Conservation (phyloP, 1,140 invertebrate genomes). For the Heliconius eleuchia region DNA sequence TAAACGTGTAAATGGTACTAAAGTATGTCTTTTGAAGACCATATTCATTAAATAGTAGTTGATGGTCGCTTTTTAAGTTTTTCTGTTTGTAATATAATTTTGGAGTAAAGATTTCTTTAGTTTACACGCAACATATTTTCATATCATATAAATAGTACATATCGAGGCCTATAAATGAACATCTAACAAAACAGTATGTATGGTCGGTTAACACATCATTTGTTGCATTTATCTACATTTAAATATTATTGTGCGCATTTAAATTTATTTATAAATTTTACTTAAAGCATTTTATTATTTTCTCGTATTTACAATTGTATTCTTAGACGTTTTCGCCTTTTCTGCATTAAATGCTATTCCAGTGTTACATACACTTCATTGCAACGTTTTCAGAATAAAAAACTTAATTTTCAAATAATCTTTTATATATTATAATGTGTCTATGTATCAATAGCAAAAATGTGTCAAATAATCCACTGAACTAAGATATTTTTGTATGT, state of each 20-base stretch:
- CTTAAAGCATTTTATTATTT: not conserved
- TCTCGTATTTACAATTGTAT: not conserved
- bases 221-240: not conserved
- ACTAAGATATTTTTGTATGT: not conserved
- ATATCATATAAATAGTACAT: not conserved
- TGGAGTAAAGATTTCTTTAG: not conserved
- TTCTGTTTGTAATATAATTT: not conserved
- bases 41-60: not conserved
- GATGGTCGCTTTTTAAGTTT: not conserved
- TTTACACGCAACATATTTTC: not conserved
- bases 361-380: not conserved
- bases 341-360: too few species aligned
- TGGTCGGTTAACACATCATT: not conserved
- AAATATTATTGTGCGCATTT: not conserved
- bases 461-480: not conserved
- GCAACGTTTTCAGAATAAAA: not conserved
- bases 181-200: not conserved
- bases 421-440: not conserved
- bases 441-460: not conserved
- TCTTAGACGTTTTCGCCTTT: too few species aligned
- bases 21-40: slow-evolving; percentile 10
- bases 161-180: not conserved
- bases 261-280: too few species aligned
- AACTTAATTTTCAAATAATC: not conserved
- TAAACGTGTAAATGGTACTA: slow-evolving; percentile 11